Conservation (phyloP, 2,888 invertebrate genomes). For the Polydrusus pterygomalis region DNA sequence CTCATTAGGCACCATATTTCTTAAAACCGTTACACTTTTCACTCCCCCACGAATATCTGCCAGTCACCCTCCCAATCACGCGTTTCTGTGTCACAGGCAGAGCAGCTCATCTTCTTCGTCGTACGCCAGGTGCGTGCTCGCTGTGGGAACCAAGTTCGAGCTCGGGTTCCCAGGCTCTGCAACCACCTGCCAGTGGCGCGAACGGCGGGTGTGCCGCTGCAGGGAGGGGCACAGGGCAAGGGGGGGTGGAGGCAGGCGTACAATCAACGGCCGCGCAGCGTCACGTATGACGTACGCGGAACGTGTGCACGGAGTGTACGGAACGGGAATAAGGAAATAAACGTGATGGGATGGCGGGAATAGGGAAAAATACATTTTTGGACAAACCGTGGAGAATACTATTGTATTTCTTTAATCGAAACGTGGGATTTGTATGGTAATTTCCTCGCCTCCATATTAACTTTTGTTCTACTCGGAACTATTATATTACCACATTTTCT, state of each 20-base stretch:
- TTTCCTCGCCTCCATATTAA: too few species aligned
- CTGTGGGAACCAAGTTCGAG: conserved; percentile 67
- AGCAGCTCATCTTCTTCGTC: conserved; percentile 33
- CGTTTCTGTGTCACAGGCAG: conserved; percentile 28
- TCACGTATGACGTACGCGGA: conserved; percentile 43
- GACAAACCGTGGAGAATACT: too few species aligned
- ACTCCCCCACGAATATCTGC: conserved; percentile 46
- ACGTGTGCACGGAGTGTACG: conserved; percentile 17
- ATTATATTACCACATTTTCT: too few species aligned
- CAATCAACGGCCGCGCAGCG: conserved; percentile 35
- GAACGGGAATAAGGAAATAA: not conserved
- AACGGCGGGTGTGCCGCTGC: conserved; percentile 47
- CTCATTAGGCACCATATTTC: conserved; percentile 6
- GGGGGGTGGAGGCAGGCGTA: conserved; percentile 8
- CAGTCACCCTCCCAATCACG: conserved; percentile 46
- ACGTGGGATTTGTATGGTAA: too few species aligned
- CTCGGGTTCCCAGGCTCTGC: conserved; percentile 67
- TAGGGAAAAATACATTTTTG: not conserved
- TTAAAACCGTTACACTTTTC: conserved; percentile 16
- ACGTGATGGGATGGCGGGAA: not conserved
- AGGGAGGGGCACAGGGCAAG: conserved; percentile 7
- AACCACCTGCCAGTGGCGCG: conserved; percentile 64
- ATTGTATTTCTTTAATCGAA: too few species aligned
- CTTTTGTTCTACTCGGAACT: too few species aligned
- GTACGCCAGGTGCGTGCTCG: conserved; percentile 63